A percentile compares a stretch with the other conserved stretches of the same genome.
Conservation (phyloP, 1,140 invertebrate genomes). For the Portunus trituberculatus region DNA sequence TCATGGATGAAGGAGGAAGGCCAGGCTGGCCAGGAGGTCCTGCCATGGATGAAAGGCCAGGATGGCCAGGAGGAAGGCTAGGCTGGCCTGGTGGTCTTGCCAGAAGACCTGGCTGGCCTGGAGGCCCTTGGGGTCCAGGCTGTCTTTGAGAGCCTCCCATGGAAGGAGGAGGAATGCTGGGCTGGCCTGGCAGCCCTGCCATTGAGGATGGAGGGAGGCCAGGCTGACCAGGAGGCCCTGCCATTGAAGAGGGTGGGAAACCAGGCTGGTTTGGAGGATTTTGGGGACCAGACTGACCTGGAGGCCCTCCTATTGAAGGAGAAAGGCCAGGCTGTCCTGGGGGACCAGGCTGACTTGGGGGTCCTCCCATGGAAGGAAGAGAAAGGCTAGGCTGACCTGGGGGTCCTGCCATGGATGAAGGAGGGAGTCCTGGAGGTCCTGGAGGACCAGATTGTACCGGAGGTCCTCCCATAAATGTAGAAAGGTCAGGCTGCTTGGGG, state of each 20-base stretch:
- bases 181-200: conserved; percentile 31
- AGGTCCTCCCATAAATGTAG: background rate
- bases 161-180: background rate
- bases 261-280: background rate
- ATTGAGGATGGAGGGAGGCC: conserved; percentile 11
- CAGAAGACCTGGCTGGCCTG: background rate
- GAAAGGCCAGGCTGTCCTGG: background rate
- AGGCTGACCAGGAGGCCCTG: background rate
- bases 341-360: background rate
- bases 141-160: conserved; percentile 29
- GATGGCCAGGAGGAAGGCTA: background rate
- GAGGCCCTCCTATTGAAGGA: background rate
- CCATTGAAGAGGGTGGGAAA: conserved; percentile 9
- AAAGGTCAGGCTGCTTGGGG: background rate
- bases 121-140: background rate
- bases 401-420: background rate
- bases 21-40: conserved; percentile 39
- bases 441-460: background rate
- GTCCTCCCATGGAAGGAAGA: conserved; percentile 5
- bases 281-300: background rate
- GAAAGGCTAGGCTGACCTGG: background rate
- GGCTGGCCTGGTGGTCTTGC: background rate
- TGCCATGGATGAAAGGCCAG: background rate
- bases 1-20: conserved; percentile 11
- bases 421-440: background rate